Conservation (phyloP, 2,113 vertebrate species). For the Saimiri boliviensis region DNA sequence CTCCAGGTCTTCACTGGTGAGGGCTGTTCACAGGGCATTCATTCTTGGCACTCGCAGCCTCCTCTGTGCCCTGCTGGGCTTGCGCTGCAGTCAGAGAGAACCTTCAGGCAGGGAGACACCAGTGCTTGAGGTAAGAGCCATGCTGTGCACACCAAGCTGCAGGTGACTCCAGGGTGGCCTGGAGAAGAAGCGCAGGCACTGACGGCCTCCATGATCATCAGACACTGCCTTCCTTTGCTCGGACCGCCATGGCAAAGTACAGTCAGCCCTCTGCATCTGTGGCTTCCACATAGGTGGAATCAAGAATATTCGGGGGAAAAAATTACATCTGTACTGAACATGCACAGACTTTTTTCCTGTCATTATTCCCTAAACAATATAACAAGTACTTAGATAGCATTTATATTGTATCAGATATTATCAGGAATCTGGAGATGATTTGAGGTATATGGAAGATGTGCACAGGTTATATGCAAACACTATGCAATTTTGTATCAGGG, state of each 20-base stretch:
- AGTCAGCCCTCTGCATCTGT: not conserved
- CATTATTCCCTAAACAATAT: not conserved
- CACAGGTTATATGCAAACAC: not conserved
- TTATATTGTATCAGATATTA: not conserved
- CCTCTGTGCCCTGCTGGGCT: not conserved
- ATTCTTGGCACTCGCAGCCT: too few species aligned
- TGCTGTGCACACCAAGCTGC: fast-evolving
- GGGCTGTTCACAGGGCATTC: not conserved
- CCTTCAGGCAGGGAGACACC: not conserved
- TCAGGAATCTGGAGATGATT: not conserved
- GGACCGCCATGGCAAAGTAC: too few species aligned
- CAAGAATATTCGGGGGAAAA: not conserved
- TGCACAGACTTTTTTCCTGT: not conserved
- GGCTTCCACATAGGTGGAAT: not conserved
- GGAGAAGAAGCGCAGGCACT: fast-evolving
- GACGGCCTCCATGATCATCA: not conserved
- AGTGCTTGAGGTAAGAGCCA: not conserved
- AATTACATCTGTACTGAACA: not conserved
- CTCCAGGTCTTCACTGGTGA: not conserved
- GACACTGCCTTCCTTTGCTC: not conserved
- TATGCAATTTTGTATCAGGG: not conserved
- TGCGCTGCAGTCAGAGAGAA: not conserved
- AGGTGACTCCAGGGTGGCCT: not conserved
- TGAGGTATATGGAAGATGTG: not conserved
- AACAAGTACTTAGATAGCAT: not conserved